Evolutionary conservation across 1,140 invertebrate genomes (phyloP), one percentile per base, ranked within the genome.

Genomic region (Sinella curviseta): DNA sequence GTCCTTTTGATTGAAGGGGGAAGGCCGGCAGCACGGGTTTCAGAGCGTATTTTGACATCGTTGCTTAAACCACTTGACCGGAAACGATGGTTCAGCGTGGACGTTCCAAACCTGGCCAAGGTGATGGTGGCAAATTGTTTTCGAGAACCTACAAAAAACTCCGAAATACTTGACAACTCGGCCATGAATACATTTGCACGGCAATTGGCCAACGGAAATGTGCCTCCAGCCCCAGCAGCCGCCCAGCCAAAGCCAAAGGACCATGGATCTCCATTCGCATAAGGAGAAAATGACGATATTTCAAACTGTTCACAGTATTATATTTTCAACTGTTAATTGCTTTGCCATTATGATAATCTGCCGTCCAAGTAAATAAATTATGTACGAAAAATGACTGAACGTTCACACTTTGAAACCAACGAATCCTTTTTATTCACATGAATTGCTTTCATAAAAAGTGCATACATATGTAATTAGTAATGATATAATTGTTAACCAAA

Each of bases 1-100:
- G 33, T 87, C 8, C 80, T 87, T 1, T 67, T 87, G 12, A 34
- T 36, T 1, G 74, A 75, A 1, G 84, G 85, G 75, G 84, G 86
- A n/a, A 74, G 86, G 70, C 67, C 82, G 28, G 86, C 86, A 70
- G 77, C 76, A 1, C 73, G 85, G 55, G 28, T 78, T 4, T 74
- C 80, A 12, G 85, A 86, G 77, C 77, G 67, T 8, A 26, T 84
- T 20, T 16, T 79, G 1, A 70, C 73, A n/a, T 57, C 57, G 0
- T 3, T 82, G 2, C 3, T 80, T 4, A 82, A 79, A 65, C 75
- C 76, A 1, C 17, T 85, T 31, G 85, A 84, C 74, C 54, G 26
- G 20, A 78, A 48, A 30, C 31, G 82, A 14, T 78, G 76, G 55
- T 78, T 83, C 17, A 84, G 83, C 75, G 76, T 84, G 48, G 80